Conservation (phyloP, 1,140 invertebrate genomes). For the Eriocheir sinensis region DNA sequence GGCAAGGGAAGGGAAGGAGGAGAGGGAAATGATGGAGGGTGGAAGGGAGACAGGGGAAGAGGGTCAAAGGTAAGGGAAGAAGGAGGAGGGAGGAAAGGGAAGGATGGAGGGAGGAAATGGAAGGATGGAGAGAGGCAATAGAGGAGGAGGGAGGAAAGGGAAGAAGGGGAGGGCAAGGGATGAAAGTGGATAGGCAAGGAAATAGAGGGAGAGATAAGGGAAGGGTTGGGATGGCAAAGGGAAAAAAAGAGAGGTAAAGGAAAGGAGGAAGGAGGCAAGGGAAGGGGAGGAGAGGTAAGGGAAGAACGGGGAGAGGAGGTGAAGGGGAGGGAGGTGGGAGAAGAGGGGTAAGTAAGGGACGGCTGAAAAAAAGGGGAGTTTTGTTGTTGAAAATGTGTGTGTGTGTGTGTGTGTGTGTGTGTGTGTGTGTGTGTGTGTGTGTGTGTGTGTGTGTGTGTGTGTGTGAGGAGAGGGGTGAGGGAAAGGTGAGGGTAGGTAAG, state of each 20-base stretch:
- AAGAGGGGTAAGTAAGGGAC: not conserved
- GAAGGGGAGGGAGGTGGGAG: no score
- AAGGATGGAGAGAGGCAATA: not conserved
- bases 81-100: not conserved
- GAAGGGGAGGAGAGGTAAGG: not conserved
- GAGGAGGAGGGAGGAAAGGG: not conserved
- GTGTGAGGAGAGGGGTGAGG: not conserved
- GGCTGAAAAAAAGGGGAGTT: not conserved
- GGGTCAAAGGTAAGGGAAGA: not conserved
- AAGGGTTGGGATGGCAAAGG: not conserved
- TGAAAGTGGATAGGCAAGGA: no score
- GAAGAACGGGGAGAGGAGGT: not conserved
- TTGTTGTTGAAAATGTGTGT: not conserved
- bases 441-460: not conserved
- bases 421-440: not conserved
- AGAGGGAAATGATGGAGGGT: not conserved
- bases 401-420: not conserved
- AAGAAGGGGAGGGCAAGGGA: not conserved
- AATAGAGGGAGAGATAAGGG: not conserved
- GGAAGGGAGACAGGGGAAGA: not conserved
- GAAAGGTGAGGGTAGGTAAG: not conserved
- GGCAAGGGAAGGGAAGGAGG: not conserved
- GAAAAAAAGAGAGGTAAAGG: not conserved
- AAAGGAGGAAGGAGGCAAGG: not conserved
- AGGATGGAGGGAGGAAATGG: no score